phyloP scores from a whole-genome alignment of 1,140 invertebrate species.

The Hylaeus volcanicus region DNA sequence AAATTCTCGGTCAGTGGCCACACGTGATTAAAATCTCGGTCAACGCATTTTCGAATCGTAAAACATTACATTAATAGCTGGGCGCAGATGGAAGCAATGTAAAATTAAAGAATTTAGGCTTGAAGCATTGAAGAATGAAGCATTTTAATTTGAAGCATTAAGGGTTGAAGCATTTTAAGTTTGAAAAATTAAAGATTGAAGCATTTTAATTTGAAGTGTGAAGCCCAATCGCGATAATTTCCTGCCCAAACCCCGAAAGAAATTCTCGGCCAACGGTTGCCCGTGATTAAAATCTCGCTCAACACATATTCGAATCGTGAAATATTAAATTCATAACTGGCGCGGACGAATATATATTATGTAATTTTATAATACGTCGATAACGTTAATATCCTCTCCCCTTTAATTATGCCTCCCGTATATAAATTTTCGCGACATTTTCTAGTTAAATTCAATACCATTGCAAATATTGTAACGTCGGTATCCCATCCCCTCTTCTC shows the following conservation, averaged over 20 bases:
- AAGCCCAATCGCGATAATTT: not conserved
- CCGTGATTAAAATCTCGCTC: not conserved
- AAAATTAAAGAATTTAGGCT: too few species aligned
- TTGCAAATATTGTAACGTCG: not conserved
- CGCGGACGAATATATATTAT: not conserved
- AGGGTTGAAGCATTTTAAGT: too few species aligned
- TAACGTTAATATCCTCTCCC: not conserved
- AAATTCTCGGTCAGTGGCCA: not conserved
- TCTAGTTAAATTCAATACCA: not conserved
- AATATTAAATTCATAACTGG: not conserved
- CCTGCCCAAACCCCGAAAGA: not conserved
- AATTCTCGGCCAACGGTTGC: not conserved
- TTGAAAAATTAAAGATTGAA: too few species aligned
- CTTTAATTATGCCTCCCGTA: not conserved
- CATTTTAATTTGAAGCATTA: too few species aligned
- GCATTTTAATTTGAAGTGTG: not conserved
- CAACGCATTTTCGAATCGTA: not conserved
- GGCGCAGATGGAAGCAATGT: too few species aligned
- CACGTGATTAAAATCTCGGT: not conserved
- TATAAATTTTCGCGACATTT: slow-evolving; percentile 1
- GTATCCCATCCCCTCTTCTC: not conserved
- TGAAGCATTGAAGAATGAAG: too few species aligned
- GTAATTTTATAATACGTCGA: slow-evolving; percentile 1
- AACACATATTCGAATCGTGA: not conserved
- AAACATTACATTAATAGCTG: not conserved